Conservation (phyloP, 1,140 invertebrate genomes). For the Brachionus paranguensis region DNA sequence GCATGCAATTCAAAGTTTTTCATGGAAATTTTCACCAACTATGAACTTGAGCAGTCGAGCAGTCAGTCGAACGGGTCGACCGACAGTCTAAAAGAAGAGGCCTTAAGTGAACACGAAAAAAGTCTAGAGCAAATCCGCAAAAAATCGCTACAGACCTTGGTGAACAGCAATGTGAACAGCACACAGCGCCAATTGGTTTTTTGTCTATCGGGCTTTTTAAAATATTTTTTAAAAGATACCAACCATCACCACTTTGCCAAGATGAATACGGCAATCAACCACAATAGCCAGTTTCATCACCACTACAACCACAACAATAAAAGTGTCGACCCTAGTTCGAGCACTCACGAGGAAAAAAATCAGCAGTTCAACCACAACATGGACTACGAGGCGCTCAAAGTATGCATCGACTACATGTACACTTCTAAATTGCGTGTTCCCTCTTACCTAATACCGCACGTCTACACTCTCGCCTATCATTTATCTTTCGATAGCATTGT, state of each 20-base stretch:
- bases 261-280: background rate
- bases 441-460: background rate
- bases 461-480: slow-evolving; percentile 17
- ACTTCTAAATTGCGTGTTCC: slow-evolving; percentile 10
- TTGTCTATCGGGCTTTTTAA: slow-evolving; percentile 28
- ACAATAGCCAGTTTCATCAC: slow-evolving; percentile 30
- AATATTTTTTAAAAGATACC: slow-evolving; percentile 34
- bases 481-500: slow-evolving; percentile 27
- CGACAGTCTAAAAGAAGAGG: background rate
- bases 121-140: background rate
- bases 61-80: background rate
- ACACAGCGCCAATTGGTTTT: slow-evolving; percentile 26
- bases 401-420: slow-evolving; percentile 29
- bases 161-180: slow-evolving; percentile 8
- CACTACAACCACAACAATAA: background rate
- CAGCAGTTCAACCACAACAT: slow-evolving; percentile 10
- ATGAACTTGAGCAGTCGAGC: background rate
- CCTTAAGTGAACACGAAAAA: background rate
- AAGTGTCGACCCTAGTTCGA: background rate
- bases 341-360: background rate
- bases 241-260: slow-evolving; percentile 33
- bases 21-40: slow-evolving; percentile 29
- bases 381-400: slow-evolving; percentile 35
- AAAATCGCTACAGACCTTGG: background rate
- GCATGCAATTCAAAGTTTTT: slow-evolving; percentile 38